These are phyloP conservation scores for Trichogramma dendrolimi DNA, from an alignment of 2,888 invertebrate genomes.

Conservation along the genomic window DNA sequence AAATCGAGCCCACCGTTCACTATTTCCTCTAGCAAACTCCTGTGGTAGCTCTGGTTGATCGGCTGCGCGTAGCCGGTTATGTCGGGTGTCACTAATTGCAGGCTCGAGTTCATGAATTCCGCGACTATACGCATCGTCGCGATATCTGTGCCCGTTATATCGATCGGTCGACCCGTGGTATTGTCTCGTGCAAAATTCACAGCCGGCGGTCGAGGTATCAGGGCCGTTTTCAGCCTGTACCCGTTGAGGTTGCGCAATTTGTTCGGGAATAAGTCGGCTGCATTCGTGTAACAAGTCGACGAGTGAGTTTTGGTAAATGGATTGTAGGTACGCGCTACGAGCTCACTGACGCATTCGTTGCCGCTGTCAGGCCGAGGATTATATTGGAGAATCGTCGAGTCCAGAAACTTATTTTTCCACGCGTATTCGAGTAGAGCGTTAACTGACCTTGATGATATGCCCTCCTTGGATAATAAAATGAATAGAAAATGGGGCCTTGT, in stretches of 20 bases:
- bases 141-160: conserved; percentile 15
- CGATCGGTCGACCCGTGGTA: conserved; percentile 1
- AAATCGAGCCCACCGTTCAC: conserved; percentile 3
- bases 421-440: not conserved
- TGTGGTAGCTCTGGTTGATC: not conserved
- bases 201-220: conserved; percentile 5
- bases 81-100: not conserved
- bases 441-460: not conserved
- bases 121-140: not conserved
- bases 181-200: conserved; percentile 1
- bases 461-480: too few species aligned
- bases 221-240: conserved; percentile 4
- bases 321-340: conserved; percentile 9
- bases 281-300: not conserved
- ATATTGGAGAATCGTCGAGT: conserved; percentile 9
- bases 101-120: conserved; percentile 9
- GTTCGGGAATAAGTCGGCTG: conserved; percentile 9
- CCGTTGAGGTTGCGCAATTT: conserved; percentile 12
- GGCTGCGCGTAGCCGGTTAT: conserved; percentile 5
- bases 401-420: conserved; percentile 18
- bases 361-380: not conserved
- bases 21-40: conserved; percentile 1
- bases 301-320: conserved; percentile 10
- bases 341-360: not conserved
- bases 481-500: too few species aligned